phyloP scores from a whole-genome alignment of 1,140 invertebrate species.

The Philopotamus ludificatus region DNA sequence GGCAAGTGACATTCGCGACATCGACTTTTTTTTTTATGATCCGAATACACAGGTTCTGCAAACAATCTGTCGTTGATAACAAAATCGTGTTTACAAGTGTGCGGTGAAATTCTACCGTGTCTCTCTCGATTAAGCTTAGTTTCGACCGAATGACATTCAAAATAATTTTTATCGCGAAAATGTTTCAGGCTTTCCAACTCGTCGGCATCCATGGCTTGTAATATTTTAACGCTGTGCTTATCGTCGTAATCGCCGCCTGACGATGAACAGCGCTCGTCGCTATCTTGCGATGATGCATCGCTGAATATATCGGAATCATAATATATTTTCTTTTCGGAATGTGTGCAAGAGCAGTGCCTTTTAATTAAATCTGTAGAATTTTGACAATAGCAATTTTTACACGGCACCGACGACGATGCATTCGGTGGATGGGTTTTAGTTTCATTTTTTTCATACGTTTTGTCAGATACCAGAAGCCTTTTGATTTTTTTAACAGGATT shows the following conservation, averaged over 20 bases:
- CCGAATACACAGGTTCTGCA: conserved; percentile 13
- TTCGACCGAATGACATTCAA: conserved; percentile 15
- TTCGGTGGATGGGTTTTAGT: background rate
- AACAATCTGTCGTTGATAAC: conserved; percentile 13
- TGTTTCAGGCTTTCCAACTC: conserved; percentile 8
- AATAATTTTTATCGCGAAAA: conserved; percentile 18
- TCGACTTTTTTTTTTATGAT: conserved; percentile 10
- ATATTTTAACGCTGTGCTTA: background rate
- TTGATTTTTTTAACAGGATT: background rate
- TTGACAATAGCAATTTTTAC: background rate
- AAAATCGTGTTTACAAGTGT: conserved; percentile 12
- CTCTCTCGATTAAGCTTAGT: background rate
- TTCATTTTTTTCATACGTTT: background rate
- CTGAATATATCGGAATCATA: too few relatives aligned
- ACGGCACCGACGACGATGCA: background rate
- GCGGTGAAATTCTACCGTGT: background rate
- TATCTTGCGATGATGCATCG: background rate
- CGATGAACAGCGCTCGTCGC: background rate
- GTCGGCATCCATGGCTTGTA: background rate
- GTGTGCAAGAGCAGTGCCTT: background rate
- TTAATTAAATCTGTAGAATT: background rate
- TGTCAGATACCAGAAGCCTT: conserved; percentile 1
- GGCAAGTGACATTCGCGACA: conserved; percentile 17
- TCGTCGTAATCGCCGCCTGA: background rate
- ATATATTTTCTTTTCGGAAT: conserved; percentile 7